phyloP scores from a whole-genome alignment of 2,888 invertebrate species.

The Tetranychus truncatus region DNA sequence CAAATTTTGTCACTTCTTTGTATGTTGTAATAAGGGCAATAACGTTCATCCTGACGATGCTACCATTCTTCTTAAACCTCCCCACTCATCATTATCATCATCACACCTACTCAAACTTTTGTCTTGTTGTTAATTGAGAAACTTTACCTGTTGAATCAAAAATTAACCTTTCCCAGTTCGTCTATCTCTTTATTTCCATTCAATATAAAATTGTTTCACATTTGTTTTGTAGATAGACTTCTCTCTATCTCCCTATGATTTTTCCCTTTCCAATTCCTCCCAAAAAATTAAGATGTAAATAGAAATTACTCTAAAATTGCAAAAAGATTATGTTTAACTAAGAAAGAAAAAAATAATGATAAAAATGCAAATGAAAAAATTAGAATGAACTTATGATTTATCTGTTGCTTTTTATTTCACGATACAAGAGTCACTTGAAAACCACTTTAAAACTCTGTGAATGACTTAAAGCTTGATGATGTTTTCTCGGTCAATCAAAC shows the following conservation, averaged over 20 bases:
- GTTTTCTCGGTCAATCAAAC: no score
- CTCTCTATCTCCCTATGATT: not conserved
- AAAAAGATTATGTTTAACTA: not conserved
- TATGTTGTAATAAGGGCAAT: not conserved
- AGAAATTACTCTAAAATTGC: not conserved
- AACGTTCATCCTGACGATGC: not conserved
- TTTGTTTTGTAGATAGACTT: not conserved
- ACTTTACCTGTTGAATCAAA: not conserved
- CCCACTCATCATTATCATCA: no score
- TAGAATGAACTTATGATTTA: no score
- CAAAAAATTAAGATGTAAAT: not conserved
- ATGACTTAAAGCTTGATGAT: no score
- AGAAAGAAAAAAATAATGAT: not conserved
- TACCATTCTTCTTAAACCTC: not conserved
- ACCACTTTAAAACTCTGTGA: no score
- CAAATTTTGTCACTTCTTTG: not conserved
- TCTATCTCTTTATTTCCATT: not conserved
- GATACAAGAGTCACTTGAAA: no score
- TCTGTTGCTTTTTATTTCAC: no score
- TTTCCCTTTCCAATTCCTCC: not conserved
- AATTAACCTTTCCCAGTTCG: not conserved
- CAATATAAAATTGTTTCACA: not conserved
- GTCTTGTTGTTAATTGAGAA: not conserved
- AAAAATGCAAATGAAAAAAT: no score
- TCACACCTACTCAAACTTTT: not conserved